Base-by-base conservation (phyloP, 1,140 invertebrate genomes). In the Leptinotarsa texana region DNA sequence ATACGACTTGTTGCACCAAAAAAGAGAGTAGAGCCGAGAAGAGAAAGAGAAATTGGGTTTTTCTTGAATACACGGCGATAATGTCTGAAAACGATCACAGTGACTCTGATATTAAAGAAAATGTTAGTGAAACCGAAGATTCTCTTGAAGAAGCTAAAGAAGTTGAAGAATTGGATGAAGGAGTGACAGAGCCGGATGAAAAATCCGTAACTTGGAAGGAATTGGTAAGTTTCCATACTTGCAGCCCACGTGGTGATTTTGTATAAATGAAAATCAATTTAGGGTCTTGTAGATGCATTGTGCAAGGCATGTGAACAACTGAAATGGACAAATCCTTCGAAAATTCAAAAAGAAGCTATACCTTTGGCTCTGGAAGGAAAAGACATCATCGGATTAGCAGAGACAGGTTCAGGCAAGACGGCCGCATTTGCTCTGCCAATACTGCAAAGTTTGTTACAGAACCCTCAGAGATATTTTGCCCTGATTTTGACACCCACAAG, bases 341-440 rank as follows among this genome's bases (percentile, higher is more conserved):
- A 96, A 87, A 99, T 99, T 83, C 98, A 99, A 85, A 90, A 88
- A 63, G 96, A 99, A 88, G 89, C 97, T 2, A 95, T 99, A 83
- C 97, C 98, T 11, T 83, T 96, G 17, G 93, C 96, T 4, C 84
- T 99, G 47, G 86, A 95, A 89, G 96, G 96, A 87, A 94, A 94
- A 87, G 98, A 99, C 88, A 90, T 99, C 0, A 98, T 99, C 82
- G 98, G 97, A 21, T 86, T 99, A 68, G 97, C 98, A 2, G 97
- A 99, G 88, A 99, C 98, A 4, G 97, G 98, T 8, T 99, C 97
- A 6, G 98, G 98, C 17, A 99, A 99, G 88, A 99, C 98, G 1
- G 98, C 94, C 47, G 96, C 98, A 1, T 99, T 99, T 88, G 96
- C 96, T 2, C 83, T 99, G 72, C 98, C 98, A 1, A 98, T 99